Evolutionary conservation across 2,888 invertebrate species (phyloP).

Genomic region (Heliconius charithonia): DNA sequence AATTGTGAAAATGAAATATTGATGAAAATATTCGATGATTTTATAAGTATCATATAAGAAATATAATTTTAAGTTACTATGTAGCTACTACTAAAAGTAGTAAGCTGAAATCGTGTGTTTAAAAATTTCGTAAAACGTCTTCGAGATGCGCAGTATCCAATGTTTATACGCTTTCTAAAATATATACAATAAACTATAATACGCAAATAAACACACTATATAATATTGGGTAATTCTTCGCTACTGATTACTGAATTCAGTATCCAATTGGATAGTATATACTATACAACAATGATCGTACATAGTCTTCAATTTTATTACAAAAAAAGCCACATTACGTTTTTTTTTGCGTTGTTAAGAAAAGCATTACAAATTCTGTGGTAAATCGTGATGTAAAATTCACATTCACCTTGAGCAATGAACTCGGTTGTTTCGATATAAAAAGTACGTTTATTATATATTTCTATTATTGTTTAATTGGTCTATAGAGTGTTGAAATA

Average conservation of each 20-base stretch:
- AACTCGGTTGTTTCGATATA: slow-evolving; percentile 26
- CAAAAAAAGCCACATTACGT: slow-evolving; percentile 13
- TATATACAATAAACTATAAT: too few species aligned
- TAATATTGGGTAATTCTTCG: too few species aligned
- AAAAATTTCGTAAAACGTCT: too few species aligned
- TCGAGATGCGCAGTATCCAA: too few species aligned
- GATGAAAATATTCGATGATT: too few species aligned
- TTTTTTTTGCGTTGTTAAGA: slow-evolving; percentile 31
- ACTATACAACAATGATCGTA: neutral
- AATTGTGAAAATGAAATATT: too few species aligned
- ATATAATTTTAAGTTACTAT: too few species aligned
- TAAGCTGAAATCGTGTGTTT: too few species aligned
- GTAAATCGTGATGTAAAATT: slow-evolving; percentile 35
- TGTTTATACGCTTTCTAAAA: too few species aligned
- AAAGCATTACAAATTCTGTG: slow-evolving; percentile 38
- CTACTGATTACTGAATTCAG: neutral
- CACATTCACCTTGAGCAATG: slow-evolving; percentile 36
- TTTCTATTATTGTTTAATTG: slow-evolving; percentile 18
- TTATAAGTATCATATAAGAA: too few species aligned
- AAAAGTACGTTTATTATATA: slow-evolving; percentile 22
- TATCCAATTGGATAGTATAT: neutral
- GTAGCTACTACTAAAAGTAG: too few species aligned
- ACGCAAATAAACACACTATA: too few species aligned
- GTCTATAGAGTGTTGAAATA: slow-evolving; percentile 14
- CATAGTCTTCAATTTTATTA: neutral